Percentiles rank a stretch among this genome's conserved stretches.
These are phyloP conservation scores for Netelia melanura DNA, from an alignment of 2,888 invertebrate genomes.

Conservation along the genomic window DNA sequence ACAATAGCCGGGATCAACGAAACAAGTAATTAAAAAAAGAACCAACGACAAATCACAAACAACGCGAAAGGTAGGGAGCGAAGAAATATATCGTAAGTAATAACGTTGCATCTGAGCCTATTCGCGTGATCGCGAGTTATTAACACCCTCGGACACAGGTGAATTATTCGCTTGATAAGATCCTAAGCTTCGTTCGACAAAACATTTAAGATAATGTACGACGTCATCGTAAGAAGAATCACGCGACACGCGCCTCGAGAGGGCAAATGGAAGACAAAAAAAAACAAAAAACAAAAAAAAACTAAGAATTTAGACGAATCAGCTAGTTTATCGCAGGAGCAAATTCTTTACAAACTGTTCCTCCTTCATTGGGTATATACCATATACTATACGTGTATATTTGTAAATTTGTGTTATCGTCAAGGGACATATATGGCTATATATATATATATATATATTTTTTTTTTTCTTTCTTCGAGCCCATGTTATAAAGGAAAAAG, in stretches of 20 bases:
- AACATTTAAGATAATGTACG: constrained; percentile 18
- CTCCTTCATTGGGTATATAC: constrained; percentile 58
- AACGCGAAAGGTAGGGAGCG: constrained; percentile 53
- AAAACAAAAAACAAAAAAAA: constrained; percentile 1
- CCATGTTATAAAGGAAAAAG: constrained; percentile 4
- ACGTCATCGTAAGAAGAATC: neutral
- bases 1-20: constrained; percentile 24
- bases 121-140: constrained; percentile 39
- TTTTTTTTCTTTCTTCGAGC: constrained; percentile 46
- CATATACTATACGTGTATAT: constrained; percentile 66
- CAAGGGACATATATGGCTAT: constrained; percentile 53
- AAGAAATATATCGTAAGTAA: neutral
- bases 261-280: constrained; percentile 6
- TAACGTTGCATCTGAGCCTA: constrained; percentile 62
- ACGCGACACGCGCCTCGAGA: neutral
- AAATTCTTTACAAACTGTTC: constrained; percentile 61
- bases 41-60: constrained; percentile 62
- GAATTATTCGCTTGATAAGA: constrained; percentile 58
- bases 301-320: neutral
- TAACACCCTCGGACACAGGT: constrained; percentile 37
- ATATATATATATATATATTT: constrained; percentile 48
- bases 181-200: constrained; percentile 43
- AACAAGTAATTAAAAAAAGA: constrained; percentile 30
- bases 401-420: constrained; percentile 66
- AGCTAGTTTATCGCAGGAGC: constrained; percentile 57